Evolutionary conservation across 2,797 vertebrate species (phyloP), one percentile per base, ranked within the genome.

Genomic region (Sebastes hubbsi): DNA sequence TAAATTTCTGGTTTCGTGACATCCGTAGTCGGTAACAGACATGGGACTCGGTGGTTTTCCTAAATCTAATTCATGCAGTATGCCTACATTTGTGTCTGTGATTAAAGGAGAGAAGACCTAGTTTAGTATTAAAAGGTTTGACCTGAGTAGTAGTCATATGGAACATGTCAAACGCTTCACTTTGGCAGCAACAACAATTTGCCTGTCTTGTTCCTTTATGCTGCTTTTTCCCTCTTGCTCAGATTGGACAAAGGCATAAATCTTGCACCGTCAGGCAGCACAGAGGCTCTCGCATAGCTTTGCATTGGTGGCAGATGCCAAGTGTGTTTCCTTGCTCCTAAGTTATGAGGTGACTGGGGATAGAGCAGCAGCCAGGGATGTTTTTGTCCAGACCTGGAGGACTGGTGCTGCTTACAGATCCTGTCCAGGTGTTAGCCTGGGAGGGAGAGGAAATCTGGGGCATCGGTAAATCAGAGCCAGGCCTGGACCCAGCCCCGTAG

Each of bases 351-450:
- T 69, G 66, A 72, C 30, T 77, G 67, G n/a, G 8, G 63, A 68
- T 59, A 24, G 46, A 67, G 59, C 52, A 67, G 59, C 52, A 78
- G 52, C 24, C 61, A 56, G 56, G 25, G 38, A 81, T 85, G 82
- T 86, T 91, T 87, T 78, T 66, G 29, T 85, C 67, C 77, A 76
- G 49, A 66, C 65, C 68, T 77, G 63, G 78, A 64, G 71, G 56
- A 63, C 60, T 83, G 77, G 76, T 85, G 72, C 81, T 77, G 72
- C 79, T 82, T 69, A 60, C 77, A 84, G 86, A 92, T 91, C 80
- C 77, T 88, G 63, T 84, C 85, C 91, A 92, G 91, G 90, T 94
- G 92, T 91, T 88, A 67, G 90, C 82, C 91, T 81, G 68, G 75
- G 68, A 91, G 88, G 75, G 72, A 86, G 81, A 86, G 87, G 82